Evolutionary conservation across 1,140 invertebrate genomes (phyloP), one percentile per base, ranked within the genome.

Genomic region (Nylanderia fulva): DNA sequence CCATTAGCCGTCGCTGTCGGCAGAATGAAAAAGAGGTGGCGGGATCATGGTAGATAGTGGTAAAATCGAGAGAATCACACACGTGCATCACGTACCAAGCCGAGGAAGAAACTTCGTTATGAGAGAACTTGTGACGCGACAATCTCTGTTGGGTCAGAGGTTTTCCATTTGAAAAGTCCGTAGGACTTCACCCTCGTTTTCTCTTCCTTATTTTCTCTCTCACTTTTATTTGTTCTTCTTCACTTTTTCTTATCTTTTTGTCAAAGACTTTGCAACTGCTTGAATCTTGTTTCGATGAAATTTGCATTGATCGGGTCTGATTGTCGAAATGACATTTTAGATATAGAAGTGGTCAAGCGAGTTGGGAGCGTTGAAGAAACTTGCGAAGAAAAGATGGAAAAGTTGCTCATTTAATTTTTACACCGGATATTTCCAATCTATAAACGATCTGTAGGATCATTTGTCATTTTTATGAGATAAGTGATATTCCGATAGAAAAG

Each of bases 21-120:
- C n/a, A 21, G 39, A 72, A 58, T n/a, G 61, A 48, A 56, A 54
- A 60, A 77, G 58, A 68, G 9, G 7, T 45, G 79, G 64, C 54
- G 24, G 54, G 66, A 82, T 71, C 48, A 71, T 39, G 29, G 54
- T 24, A 42, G 29, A 71, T 60, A 54, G 29, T 24, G 48, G 52
- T 48, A 71, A 64, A 52, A 76, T 86, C 76, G 58, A 54, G 54
- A 48, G 42, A 87, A 88, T 86, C 83, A 85, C 86, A 85, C 84
- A 88, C 87, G 87, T 87, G 87, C 87, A 85, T 88, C 84, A 87
- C 83, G 86, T 89, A 85, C 63, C 77, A 76, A 88, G 24, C 36
- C 36, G 29, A 33, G 5, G 54, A 88, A 79, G 86, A 88, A 89
- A 89, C 87, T 88, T 89, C 76, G 87, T 89, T 89, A 88, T 88